Evolutionary conservation across 2,888 invertebrate genomes (phyloP), one percentile per base, ranked within the genome.

Genomic region (Phania funesta): DNA sequence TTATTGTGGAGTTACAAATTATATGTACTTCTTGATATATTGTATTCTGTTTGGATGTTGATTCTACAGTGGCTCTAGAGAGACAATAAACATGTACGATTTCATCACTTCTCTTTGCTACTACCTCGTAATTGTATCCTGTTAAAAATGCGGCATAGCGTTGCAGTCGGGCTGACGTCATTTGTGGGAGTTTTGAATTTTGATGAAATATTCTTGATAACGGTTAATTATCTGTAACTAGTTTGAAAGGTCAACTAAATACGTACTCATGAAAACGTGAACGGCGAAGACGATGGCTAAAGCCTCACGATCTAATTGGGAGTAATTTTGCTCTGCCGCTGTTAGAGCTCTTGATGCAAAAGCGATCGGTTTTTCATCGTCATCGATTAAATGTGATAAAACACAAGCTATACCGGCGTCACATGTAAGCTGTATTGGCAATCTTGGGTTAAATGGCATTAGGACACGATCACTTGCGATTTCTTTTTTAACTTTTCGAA

Each of bases 341-440:
- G 50, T 26, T 11, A 50, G 4, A 13, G 52, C 13, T 29, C 52
- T 13, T 0, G 81, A 81, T 13, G 74, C 74, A 24, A 70, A 83
- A 13, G 78, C 70, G 9, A 79, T 70, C 1, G 76, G 80, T 1
- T 54, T 38, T 44, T 78, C 77, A 44, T 56, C 7, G 11, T 24
- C 65, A 20, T 73, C 32, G 26, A 80, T 60, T 6, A 76, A 41
- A 38, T 84, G 76, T 0, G 76, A 84, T 0, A 84, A 29, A 4
- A 82, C 64, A 7, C 79, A 62, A 54, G 81, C 64, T 18, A 84
- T 71, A 6, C 71, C 78, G 7, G 13, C 83, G 35, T 83, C 83
- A 52, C 80, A 83, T n/a, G 77, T 65, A 13, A 80, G 29, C 16
- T 62, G 50, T 9, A 80, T 1, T 24, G 35, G 48, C 20, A 60